Evolutionary conservation across 2,888 invertebrate species (phyloP).

Genomic region (Heliconius erato): DNA sequence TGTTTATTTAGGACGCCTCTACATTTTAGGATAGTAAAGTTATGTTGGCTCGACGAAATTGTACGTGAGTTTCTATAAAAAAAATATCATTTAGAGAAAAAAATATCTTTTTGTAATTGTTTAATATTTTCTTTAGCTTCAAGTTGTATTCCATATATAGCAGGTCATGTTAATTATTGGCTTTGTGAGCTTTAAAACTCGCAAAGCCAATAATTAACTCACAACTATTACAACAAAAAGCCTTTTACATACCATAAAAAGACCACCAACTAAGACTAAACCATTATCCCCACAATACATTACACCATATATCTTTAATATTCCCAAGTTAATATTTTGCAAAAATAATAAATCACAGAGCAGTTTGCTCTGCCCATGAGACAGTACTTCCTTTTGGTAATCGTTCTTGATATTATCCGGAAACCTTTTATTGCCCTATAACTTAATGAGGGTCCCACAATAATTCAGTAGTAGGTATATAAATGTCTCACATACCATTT

Average conservation of each 20-base stretch:
- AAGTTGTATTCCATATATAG: too few relatives aligned
- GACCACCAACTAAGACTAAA: neutral
- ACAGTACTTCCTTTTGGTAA: slow-evolving; percentile 60
- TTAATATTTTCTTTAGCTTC: neutral
- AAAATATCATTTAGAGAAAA: neutral
- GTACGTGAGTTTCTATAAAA: neutral
- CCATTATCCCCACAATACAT: neutral
- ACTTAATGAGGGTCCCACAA: slow-evolving; percentile 70
- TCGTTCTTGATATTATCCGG: slow-evolving; percentile 72
- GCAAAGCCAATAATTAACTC: too few relatives aligned
- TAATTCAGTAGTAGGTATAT: slow-evolving; percentile 66
- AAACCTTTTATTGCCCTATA: slow-evolving; percentile 76
- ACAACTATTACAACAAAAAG: too few relatives aligned
- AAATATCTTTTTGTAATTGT: neutral
- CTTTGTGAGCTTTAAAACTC: too few relatives aligned
- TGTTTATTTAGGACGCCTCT: slow-evolving; percentile 21
- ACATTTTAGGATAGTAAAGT: slow-evolving; percentile 11
- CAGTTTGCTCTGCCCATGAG: slow-evolving; percentile 41
- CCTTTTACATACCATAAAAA: neutral
- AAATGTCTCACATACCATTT: slow-evolving; percentile 63
- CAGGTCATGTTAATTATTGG: too few relatives aligned
- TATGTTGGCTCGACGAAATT: neutral
- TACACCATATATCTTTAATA: neutral
- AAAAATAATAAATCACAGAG: slow-evolving; percentile 42
- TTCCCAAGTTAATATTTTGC: slow-evolving; percentile 21